Evolutionary conservation across 2,888 invertebrate species (phyloP).

Genomic region (Lepeophtheirus nordmannii): DNA sequence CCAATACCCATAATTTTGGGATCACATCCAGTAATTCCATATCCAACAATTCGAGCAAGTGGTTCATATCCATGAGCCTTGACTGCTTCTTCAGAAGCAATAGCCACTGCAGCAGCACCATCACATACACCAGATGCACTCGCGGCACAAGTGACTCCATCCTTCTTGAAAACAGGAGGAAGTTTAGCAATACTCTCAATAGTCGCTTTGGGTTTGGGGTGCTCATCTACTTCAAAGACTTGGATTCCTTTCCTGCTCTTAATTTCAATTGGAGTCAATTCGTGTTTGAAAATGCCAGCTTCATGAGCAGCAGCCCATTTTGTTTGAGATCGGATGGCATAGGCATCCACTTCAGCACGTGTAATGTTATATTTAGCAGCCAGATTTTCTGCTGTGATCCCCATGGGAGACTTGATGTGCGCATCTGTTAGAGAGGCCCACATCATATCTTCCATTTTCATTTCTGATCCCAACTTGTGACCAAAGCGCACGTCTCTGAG

Average conservation of each 20-base stretch:
- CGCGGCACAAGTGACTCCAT: slow-evolving; percentile 84
- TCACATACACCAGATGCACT: slow-evolving; percentile 90
- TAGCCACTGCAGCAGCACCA: slow-evolving; percentile 80
- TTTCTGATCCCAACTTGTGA: slow-evolving; percentile 57
- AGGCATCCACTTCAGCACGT: slow-evolving; percentile 67
- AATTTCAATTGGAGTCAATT: slow-evolving; percentile 68
- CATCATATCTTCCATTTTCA: slow-evolving; percentile 51
- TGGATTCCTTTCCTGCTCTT: slow-evolving; percentile 55
- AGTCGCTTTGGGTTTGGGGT: slow-evolving; percentile 76
- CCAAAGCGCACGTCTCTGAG: slow-evolving; percentile 76
- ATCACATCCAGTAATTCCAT: slow-evolving; percentile 83
- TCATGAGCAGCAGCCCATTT: slow-evolving; percentile 52
- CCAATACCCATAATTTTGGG: slow-evolving; percentile 97
- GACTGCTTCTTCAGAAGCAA: slow-evolving; percentile 79
- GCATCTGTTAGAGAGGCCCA: slow-evolving; percentile 78
- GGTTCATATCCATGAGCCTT: slow-evolving; percentile 66
- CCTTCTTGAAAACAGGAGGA: slow-evolving; percentile 77
- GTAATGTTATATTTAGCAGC: slow-evolving; percentile 67
- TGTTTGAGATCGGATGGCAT: slow-evolving; percentile 39
- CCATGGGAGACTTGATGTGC: slow-evolving; percentile 84
- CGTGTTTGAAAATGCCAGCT: slow-evolving; percentile 71
- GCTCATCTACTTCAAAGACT: slow-evolving; percentile 72
- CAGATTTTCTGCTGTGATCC: slow-evolving; percentile 81
- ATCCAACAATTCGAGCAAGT: slow-evolving; percentile 75
- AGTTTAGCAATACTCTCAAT: slow-evolving; percentile 68